Evolutionary conservation across 2,113 vertebrate species (phyloP).

Genomic region (Platichthys flesus): DNA sequence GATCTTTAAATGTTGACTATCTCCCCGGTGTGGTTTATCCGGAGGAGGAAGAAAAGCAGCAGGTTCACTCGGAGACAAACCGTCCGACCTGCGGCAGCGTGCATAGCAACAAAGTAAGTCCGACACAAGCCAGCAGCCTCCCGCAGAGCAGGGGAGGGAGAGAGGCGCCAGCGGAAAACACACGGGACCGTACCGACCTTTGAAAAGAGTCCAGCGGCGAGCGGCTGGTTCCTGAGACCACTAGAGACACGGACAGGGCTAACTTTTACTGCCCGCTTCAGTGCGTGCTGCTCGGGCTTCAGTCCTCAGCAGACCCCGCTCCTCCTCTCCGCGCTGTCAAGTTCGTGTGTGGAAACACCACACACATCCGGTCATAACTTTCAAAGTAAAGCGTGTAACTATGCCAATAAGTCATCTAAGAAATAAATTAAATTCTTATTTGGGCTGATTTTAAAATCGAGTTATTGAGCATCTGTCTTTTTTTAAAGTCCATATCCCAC

Average conservation of each 20-base stretch:
- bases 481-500: no score
- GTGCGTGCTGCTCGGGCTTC: slow-evolving; percentile 26
- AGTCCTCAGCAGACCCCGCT: slow-evolving; percentile 46
- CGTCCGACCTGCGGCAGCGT: slow-evolving; percentile 53
- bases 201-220: background rate
- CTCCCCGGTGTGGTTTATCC: background rate
- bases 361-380: slow-evolving; percentile 12
- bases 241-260: background rate
- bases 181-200: slow-evolving; percentile 46
- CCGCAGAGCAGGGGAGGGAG: slow-evolving; percentile 3
- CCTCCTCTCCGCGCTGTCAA: slow-evolving; percentile 29
- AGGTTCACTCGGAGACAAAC: slow-evolving; percentile 50
- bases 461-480: background rate
- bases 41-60: slow-evolving; percentile 43
- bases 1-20: background rate
- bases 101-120: slow-evolving; percentile 73
- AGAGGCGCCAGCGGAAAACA: background rate
- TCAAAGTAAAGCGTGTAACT: slow-evolving; percentile 39
- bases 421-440: no score
- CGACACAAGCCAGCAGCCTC: slow-evolving; percentile 49
- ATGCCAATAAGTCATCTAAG: no score
- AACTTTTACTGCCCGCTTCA: slow-evolving; percentile 25
- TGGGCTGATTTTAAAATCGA: background rate
- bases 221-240: background rate
- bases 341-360: background rate